Conservation (phyloP, 2,113 vertebrate species). For the Anoura caudifer region DNA sequence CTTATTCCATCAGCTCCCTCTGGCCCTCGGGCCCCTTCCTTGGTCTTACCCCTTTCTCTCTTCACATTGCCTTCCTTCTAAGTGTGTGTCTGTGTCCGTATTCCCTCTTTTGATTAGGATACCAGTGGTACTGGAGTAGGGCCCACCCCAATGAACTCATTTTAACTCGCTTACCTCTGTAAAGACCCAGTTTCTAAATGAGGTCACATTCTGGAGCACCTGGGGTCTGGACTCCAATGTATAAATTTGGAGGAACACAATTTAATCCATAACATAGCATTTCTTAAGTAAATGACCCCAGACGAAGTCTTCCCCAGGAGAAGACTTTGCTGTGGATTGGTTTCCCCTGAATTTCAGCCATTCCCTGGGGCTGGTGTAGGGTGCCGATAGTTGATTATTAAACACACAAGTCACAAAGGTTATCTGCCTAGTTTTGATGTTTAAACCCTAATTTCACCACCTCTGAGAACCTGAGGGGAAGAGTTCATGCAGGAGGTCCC, state of each 20-base stretch:
- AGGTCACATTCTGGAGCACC: not conserved
- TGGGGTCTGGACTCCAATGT: not conserved
- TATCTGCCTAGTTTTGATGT: not conserved
- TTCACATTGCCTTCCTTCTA: not conserved
- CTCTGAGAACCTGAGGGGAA: not conserved
- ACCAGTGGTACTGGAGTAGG: not conserved
- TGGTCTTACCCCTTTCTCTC: not conserved
- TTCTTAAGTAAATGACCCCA: not conserved
- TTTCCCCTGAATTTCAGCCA: not conserved
- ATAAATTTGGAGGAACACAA: not conserved
- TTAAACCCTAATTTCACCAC: not conserved
- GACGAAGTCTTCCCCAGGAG: not conserved
- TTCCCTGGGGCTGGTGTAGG: not conserved
- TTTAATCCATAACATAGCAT: not conserved
- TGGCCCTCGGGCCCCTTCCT: not conserved
- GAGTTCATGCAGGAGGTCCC: not conserved
- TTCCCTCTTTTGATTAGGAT: not conserved
- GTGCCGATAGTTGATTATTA: not conserved
- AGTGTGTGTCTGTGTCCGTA: not conserved
- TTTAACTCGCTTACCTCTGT: constrained; percentile 11
- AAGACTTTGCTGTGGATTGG: not conserved
- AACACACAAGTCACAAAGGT: not conserved
- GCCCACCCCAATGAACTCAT: not conserved
- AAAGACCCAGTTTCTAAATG: not conserved
- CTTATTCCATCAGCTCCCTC: not conserved